Base-by-base conservation (phyloP, 2,797 vertebrate genomes). In the Novumbra hubbsi region DNA sequence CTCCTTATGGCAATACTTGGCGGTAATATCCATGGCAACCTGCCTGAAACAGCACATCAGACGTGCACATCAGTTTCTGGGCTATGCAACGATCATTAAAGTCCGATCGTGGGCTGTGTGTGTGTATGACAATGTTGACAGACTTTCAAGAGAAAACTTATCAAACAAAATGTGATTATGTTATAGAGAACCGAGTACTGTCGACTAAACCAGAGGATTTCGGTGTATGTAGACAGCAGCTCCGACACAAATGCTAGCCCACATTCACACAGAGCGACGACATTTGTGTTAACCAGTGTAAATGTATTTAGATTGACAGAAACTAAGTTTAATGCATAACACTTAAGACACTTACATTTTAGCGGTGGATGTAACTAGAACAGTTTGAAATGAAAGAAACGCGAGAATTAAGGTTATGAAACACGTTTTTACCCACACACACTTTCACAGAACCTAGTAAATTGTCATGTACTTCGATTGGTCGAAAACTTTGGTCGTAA, bases 21-120 rank as follows among this genome's bases (percentile, higher is more conserved):
- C 91, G 3, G 96, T 95, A 68, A 98, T 90, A 68, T 96, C 93
- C 92, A 98, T 91, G 5, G 96, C 97, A 8, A 95, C 96, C 88
- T 98, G 93, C 96, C 97, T 98, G 78, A 17, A 74, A 49, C 7
- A 63, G 4, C 49, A 34, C 27, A 60, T n/a, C 32, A 41, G 48
- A 41, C 30, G 0, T 38, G 27, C n/a, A 68, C 19, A 68, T 30
- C 30, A 64, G 27, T 64, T 64, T 64, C 28, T 64, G 27, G 17
- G 28, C 30, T 16, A 34, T 30, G 63, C 27, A 19, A 28, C 12
- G 14, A 55, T n/a, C 19, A 55, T 55, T 60, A 3, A 60, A 27
- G 11, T 60, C 21, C 55, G 24, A 60, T 27, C 55, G 9, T 12
- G 21, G 55, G 24, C 55, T 12, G 21, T 60, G 55, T 60, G 55